Conservation (phyloP, 2,888 invertebrate species). For the Sinotaia quadrata region DNA sequence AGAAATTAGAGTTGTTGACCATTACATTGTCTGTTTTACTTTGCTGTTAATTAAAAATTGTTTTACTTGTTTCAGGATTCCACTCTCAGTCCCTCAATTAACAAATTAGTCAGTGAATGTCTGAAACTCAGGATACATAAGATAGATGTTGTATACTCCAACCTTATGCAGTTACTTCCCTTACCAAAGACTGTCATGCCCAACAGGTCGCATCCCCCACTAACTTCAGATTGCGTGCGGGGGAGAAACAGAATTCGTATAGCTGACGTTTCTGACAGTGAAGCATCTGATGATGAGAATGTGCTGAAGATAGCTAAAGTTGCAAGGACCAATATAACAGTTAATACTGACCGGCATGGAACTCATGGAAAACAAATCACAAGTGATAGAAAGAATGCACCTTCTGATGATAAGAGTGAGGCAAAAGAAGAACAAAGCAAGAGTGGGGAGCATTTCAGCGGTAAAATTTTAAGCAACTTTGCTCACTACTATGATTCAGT, state of each 20-base stretch:
- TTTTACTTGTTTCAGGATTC: constrained; percentile 22
- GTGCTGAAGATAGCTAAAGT: no score
- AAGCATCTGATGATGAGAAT: constrained; percentile 50
- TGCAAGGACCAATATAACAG: no score
- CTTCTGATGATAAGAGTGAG: no score
- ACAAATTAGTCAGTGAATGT: neutral
- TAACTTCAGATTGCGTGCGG: neutral
- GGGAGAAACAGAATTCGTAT: constrained; percentile 44
- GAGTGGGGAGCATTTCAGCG: neutral
- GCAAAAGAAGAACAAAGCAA: neutral
- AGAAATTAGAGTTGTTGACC: no score
- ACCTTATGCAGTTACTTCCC: constrained; percentile 41
- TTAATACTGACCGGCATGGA: no score
- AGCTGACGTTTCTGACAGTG: constrained; percentile 53
- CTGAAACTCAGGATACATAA: constrained; percentile 1
- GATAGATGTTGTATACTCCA: neutral
- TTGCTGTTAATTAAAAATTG: no score
- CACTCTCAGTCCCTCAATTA: neutral
- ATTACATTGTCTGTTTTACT: no score
- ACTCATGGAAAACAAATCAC: no score
- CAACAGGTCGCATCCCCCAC: neutral
- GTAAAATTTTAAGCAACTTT: constrained; percentile 14
- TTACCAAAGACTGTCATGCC: constrained; percentile 29
- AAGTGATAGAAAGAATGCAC: no score
- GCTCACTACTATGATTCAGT: constrained; percentile 18